phyloP scores from a whole-genome alignment of 2,113 vertebrate genomes.

The Struthidea cinerea region DNA sequence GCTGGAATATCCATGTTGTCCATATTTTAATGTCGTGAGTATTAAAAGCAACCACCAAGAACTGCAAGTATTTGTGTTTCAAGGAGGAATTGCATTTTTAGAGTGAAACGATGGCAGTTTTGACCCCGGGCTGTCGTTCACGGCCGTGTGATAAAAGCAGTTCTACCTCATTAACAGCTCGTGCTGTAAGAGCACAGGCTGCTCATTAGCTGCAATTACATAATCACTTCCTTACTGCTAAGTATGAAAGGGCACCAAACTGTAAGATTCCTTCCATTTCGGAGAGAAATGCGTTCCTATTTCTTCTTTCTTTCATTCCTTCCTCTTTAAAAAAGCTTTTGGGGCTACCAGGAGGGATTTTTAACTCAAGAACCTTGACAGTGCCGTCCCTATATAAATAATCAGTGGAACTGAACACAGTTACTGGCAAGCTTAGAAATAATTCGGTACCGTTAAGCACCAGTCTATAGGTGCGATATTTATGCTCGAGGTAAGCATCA shows the following conservation, averaged over 20 bases:
- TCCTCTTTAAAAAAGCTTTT: not conserved
- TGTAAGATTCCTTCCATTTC: not conserved
- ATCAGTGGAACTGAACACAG: rapidly evolving
- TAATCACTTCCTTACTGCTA: not conserved
- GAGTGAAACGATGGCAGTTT: not conserved
- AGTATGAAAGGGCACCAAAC: not conserved
- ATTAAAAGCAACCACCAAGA: not conserved
- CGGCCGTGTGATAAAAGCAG: rapidly evolving
- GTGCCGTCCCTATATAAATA: rapidly evolving
- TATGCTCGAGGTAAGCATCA: rapidly evolving
- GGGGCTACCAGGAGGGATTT: not conserved
- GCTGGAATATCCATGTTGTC: slow-evolving; percentile 61
- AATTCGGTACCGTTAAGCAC: rapidly evolving
- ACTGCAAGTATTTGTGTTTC: rapidly evolving
- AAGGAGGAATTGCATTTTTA: not conserved
- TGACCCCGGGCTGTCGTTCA: not conserved
- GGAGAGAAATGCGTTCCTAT: rapidly evolving
- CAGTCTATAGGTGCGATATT: rapidly evolving
- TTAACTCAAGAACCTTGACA: not conserved
- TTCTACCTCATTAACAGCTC: not conserved
- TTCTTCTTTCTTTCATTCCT: not conserved
- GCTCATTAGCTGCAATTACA: not conserved
- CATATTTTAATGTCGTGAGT: not conserved
- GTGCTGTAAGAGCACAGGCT: not conserved
- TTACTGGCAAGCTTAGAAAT: not conserved